Conservation (phyloP, 2,888 invertebrate genomes). For the Itoplectis maculator region DNA sequence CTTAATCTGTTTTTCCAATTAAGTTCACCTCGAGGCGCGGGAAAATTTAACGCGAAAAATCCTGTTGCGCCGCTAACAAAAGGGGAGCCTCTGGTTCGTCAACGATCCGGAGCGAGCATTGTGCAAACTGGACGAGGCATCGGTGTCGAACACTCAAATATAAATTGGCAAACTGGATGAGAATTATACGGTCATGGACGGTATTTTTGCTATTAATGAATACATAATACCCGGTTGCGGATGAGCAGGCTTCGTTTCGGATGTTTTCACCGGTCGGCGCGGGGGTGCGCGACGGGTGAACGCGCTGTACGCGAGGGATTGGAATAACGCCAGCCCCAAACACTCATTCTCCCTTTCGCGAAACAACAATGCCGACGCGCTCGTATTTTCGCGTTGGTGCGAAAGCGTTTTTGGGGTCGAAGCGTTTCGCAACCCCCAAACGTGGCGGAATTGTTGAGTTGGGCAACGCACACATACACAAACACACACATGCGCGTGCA, state of each 20-base stretch:
- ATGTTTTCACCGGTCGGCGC: slow-evolving; percentile 69
- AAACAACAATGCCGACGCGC: slow-evolving; percentile 61
- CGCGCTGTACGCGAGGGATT: slow-evolving; percentile 55
- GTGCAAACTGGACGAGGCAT: neutral
- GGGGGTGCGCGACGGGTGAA: slow-evolving; percentile 28
- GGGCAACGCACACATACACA: slow-evolving; percentile 19
- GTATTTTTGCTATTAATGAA: slow-evolving; percentile 75
- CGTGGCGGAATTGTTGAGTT: slow-evolving; percentile 42
- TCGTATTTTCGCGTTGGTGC: slow-evolving; percentile 58
- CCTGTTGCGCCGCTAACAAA: neutral
- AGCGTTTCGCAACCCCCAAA: slow-evolving; percentile 52
- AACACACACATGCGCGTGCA: too few species aligned
- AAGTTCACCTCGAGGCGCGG: neutral
- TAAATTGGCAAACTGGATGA: slow-evolving; percentile 66
- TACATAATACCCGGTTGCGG: slow-evolving; percentile 66
- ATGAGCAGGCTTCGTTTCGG: slow-evolving; percentile 72
- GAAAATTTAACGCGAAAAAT: neutral
- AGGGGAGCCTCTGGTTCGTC: neutral
- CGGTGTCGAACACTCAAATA: slow-evolving; percentile 34
- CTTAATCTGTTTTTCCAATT: slow-evolving; percentile 4
- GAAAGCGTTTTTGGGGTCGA: slow-evolving; percentile 57
- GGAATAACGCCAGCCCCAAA: slow-evolving; percentile 74
- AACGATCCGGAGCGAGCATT: neutral
- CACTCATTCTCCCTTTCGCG: slow-evolving; percentile 47
- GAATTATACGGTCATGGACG: slow-evolving; percentile 63